Conservation (phyloP, 2,888 invertebrate species). For the Orthosia incerta region DNA sequence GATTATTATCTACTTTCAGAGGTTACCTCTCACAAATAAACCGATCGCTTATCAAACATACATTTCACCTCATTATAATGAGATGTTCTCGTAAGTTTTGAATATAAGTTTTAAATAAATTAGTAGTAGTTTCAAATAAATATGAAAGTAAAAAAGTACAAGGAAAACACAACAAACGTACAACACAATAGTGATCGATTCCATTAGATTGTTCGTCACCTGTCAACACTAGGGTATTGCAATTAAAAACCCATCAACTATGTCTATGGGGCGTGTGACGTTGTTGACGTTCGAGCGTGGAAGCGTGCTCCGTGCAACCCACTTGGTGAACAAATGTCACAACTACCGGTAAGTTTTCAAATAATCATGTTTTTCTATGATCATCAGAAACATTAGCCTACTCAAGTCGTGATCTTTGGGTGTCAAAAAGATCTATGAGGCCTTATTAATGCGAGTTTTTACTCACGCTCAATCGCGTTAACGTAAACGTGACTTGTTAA, state of each 20-base stretch:
- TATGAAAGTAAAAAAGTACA: background rate
- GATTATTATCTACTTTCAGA: too few species aligned
- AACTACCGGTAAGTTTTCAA: background rate
- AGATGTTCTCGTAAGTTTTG: too few species aligned
- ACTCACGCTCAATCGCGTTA: too few species aligned
- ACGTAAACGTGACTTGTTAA: too few species aligned
- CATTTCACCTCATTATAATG: too few species aligned
- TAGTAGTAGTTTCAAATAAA: background rate
- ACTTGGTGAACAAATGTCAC: conserved; percentile 1
- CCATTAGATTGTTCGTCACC: conserved; percentile 36
- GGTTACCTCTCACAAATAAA: too few species aligned
- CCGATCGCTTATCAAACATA: too few species aligned
- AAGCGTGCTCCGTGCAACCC: conserved; percentile 1
- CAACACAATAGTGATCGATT: conserved; percentile 9
- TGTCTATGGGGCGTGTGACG: conserved; percentile 9
- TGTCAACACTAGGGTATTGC: conserved; percentile 30
- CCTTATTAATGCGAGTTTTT: too few species aligned
- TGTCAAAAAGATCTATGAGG: too few species aligned
- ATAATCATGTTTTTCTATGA: too few species aligned
- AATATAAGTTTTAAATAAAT: background rate
- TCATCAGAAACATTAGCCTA: too few species aligned
- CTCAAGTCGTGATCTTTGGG: too few species aligned
- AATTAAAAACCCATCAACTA: conserved; percentile 47
- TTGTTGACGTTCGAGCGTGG: background rate
- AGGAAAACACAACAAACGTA: background rate